Conservation (phyloP, 2,797 vertebrate genomes). For the Cirrhinus mrigala region DNA sequence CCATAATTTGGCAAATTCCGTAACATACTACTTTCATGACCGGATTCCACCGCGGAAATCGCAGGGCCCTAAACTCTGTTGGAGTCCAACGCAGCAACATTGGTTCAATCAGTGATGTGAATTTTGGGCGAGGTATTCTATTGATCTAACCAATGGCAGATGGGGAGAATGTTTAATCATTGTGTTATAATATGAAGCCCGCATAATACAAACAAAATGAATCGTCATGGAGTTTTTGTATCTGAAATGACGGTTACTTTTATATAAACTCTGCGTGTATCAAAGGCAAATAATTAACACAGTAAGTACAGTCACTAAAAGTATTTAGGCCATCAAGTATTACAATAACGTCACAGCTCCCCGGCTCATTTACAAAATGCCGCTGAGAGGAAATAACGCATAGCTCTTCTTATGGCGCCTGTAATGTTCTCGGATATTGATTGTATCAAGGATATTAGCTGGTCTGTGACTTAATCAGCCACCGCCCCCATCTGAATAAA, state of each 20-base stretch:
- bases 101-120: neutral
- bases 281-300: constrained; percentile 56
- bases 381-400: constrained; percentile 52
- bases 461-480: constrained; percentile 61
- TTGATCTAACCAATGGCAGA: neutral
- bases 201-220: neutral
- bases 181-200: neutral
- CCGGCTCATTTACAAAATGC: constrained; percentile 57
- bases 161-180: neutral
- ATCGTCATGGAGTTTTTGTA: neutral
- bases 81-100: neutral
- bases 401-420: constrained; percentile 49
- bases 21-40: too few species aligned
- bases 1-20: too few species aligned
- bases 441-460: constrained; percentile 63
- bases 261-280: neutral
- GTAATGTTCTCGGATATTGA: constrained; percentile 61
- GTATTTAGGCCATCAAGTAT: constrained; percentile 57
- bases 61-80: too few species aligned
- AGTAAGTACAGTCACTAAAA: constrained; percentile 53
- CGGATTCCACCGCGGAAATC: too few species aligned
- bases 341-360: constrained; percentile 47
- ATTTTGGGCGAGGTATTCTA: neutral
- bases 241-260: constrained; percentile 9
- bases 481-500: constrained; percentile 53